Evolutionary conservation across 2,113 vertebrate genomes (phyloP).

Genomic region (Sander vitreus): DNA sequence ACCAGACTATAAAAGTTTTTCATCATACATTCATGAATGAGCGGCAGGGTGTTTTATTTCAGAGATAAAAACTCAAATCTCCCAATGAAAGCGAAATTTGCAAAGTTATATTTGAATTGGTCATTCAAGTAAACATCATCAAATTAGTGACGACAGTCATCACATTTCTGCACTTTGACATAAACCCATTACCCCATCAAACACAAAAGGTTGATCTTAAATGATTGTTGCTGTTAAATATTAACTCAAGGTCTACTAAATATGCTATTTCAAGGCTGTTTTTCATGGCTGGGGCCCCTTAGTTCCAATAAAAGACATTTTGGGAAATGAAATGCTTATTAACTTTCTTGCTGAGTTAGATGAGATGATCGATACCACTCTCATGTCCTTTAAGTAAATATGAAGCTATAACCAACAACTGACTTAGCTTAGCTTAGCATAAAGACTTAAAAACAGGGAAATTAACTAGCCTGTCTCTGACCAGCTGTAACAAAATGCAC

Average conservation of each 20-base stretch:
- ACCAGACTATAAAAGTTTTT: neutral
- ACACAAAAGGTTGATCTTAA: neutral
- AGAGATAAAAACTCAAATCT: slow-evolving; percentile 6
- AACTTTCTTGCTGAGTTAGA: neutral
- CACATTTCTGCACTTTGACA: neutral
- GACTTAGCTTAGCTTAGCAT: no score
- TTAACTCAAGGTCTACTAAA: neutral
- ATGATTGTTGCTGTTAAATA: neutral
- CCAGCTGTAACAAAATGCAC: no score
- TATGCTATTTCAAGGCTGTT: neutral
- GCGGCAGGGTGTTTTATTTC: neutral
- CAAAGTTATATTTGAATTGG: neutral
- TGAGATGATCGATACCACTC: no score
- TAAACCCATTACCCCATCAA: neutral
- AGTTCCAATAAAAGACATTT: neutral
- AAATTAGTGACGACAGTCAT: neutral
- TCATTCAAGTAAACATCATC: slow-evolving; percentile 11
- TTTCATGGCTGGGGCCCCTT: neutral
- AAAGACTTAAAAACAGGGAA: no score
- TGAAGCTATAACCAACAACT: no score
- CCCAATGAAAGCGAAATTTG: neutral
- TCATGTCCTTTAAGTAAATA: neutral
- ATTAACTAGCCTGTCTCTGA: no score
- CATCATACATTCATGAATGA: neutral
- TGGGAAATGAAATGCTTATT: neutral